phyloP scores from a whole-genome alignment of 2,113 vertebrate genomes.

The Hypanus sabinus region DNA sequence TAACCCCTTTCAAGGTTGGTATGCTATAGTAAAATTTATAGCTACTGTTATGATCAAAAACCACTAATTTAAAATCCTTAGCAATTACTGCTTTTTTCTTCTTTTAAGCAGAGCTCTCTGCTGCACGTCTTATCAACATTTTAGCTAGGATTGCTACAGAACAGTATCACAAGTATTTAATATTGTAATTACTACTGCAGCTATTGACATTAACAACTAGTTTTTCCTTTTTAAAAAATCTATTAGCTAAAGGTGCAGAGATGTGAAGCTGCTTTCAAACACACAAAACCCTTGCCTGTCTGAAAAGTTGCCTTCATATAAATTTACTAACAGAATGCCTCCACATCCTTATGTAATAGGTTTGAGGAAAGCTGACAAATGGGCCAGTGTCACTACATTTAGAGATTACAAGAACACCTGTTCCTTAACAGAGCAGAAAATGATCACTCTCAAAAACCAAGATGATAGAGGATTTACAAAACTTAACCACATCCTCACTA shows the following conservation, averaged over 20 bases:
- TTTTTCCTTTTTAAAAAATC: slow-evolving; percentile 37
- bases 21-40: slow-evolving; percentile 62
- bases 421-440: slow-evolving; percentile 65
- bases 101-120: slow-evolving; percentile 37
- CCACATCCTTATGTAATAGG: slow-evolving; percentile 50
- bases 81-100: slow-evolving; percentile 48
- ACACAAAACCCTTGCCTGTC: slow-evolving; percentile 47
- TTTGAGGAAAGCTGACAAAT: slow-evolving; percentile 47
- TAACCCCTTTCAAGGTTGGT: slow-evolving; percentile 56
- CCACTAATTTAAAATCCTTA: slow-evolving; percentile 59
- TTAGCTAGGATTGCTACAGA: slow-evolving; percentile 63
- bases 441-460: slow-evolving; percentile 58
- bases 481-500: slow-evolving; percentile 70
- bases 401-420: slow-evolving; percentile 57
- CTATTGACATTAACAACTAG: slow-evolving; percentile 54
- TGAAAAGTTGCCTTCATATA: slow-evolving; percentile 46
- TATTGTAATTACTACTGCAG: slow-evolving; percentile 57
- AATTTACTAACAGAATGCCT: slow-evolving; percentile 42
- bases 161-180: slow-evolving; percentile 61
- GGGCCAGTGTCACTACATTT: slow-evolving; percentile 61
- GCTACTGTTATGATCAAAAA: slow-evolving; percentile 56
- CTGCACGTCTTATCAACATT: slow-evolving; percentile 39
- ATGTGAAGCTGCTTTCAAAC: slow-evolving; percentile 51
- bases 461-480: slow-evolving; percentile 62
- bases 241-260: slow-evolving; percentile 48